A percentile compares a stretch with the other conserved stretches of the same genome.
phyloP scores from a whole-genome alignment of 2,888 invertebrate species.

The Invenusta paracnida region DNA sequence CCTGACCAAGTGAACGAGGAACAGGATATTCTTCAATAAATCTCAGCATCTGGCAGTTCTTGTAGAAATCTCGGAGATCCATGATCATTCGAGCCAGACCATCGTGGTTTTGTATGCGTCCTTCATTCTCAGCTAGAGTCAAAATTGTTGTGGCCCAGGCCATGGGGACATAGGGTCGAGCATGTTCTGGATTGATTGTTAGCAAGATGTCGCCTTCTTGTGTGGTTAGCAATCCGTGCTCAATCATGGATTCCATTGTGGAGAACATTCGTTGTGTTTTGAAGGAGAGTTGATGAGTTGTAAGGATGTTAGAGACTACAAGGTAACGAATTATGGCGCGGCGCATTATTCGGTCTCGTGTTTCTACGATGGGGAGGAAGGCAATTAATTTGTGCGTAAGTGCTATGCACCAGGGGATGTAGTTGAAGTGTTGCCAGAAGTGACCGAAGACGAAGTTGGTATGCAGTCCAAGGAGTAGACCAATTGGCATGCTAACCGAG shows the following conservation, averaged over 20 bases:
- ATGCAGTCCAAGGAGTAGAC: not conserved
- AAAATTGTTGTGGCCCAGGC: not conserved
- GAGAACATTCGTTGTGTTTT: not conserved
- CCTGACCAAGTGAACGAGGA: not conserved
- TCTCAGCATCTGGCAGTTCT: not conserved
- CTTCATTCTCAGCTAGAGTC: not conserved
- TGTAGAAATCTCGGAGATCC: not conserved
- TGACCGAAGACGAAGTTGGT: not conserved
- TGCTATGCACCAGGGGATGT: not conserved
- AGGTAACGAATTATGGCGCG: not conserved
- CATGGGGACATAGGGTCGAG: not conserved
- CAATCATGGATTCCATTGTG: slow-evolving; percentile 1
- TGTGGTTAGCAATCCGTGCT: not conserved
- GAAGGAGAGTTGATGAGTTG: not conserved
- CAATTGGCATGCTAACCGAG: not conserved
- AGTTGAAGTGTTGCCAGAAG: not conserved
- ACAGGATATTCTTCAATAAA: not conserved
- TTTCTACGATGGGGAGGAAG: not conserved
- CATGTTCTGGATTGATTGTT: not conserved
- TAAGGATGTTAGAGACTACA: not conserved
- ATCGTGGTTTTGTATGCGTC: not conserved
- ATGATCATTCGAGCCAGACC: not conserved
- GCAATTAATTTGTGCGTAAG: not conserved
- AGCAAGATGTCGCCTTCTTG: not conserved
- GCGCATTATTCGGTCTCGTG: not conserved